Evolutionary conservation across 2,888 invertebrate genomes (phyloP), one percentile per base, ranked within the genome.

Genomic region (Rotaria sp.): DNA sequence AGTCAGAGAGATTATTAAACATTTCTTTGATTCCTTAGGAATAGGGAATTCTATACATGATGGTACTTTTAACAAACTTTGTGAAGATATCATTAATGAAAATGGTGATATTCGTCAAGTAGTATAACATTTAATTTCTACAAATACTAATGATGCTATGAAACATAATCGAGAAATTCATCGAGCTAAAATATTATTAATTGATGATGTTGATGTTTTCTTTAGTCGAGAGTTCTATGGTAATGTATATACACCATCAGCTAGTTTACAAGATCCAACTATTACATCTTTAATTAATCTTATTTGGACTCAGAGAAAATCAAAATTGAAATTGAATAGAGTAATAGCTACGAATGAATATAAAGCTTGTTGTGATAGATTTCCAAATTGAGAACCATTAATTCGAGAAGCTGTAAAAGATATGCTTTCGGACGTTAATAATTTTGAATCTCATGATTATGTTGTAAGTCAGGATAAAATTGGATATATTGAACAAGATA

Each of bases 201-300:
- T 84, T 41, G 84, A 84, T 59, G 84, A 84, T 24, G 84, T 84
- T 26, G 84, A 84, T 41, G 59, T 84, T n/a, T 84, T 84, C 52
- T 59, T 84, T 35, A 41, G 21, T 52, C 38, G 52, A 55, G 41
- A 84, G 8, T 59, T 84, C 21, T 84, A 38, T 26, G 84, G 84
- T 3, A 84, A 84, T 38, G 8, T 26, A 2, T 59, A 84, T 26
- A 11, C 11, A 24, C 52, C 84, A 21, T 21, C 38, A 24, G 21
- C 26, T 24, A 35, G 10, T n/a, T 24, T 84, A 8, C 26, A 11
- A 41, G 55, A 84, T 38, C 18, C 18, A 7, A 35, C 41, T 41
- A 84, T 84, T 30, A 35, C 84, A n/a, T 26, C 50, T 18, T 26
- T 84, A n/a, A 7, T 84, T 38, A 15, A 52, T 38, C 13, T 38